Conservation (phyloP, 2,888 invertebrate species). For the Kuschelorhynchus macadamiae region DNA sequence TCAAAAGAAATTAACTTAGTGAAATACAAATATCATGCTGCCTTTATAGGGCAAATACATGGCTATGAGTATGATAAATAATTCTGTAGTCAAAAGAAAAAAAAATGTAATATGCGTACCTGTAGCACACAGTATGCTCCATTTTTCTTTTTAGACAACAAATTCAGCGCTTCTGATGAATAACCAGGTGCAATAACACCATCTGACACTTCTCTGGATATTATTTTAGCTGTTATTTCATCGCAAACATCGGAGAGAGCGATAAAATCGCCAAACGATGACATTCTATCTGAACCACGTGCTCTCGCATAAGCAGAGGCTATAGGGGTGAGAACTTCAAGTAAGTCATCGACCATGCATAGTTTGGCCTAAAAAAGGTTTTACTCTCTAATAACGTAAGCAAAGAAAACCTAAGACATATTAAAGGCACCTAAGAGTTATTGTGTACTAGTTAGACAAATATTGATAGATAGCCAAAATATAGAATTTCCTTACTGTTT, state of each 20-base stretch:
- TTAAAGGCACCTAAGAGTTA: too few relatives aligned
- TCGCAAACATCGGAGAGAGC: constrained; percentile 95
- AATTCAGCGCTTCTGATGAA: constrained; percentile 83
- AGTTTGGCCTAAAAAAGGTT: constrained; percentile 80
- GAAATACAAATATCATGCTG: too few relatives aligned
- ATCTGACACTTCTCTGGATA: constrained; percentile 95
- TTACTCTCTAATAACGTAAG: too few relatives aligned
- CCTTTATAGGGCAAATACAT: too few relatives aligned
- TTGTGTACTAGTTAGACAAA: too few relatives aligned
- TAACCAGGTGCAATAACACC: constrained; percentile 98
- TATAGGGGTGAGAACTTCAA: constrained; percentile 81
- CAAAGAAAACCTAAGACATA: too few relatives aligned
- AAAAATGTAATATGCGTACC: too few relatives aligned
- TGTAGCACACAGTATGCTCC: constrained; percentile 92
- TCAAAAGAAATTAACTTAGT: too few relatives aligned
- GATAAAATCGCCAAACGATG: constrained; percentile 98
- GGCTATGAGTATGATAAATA: too few relatives aligned
- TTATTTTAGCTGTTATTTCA: constrained; percentile 89
- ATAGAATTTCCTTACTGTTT: too few relatives aligned
- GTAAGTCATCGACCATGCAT: constrained; percentile 93
- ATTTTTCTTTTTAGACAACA: constrained; percentile 94
- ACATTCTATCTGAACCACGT: constrained; percentile 98
- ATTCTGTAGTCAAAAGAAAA: too few relatives aligned
- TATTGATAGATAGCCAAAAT: too few relatives aligned
- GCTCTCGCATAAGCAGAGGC: constrained; percentile 96